Percentiles rank a stretch among this genome's conserved stretches.
These are phyloP conservation scores for Typhlichthys eigenmanni DNA, from an alignment of 2,797 vertebrate genomes.

Conservation along the genomic window DNA sequence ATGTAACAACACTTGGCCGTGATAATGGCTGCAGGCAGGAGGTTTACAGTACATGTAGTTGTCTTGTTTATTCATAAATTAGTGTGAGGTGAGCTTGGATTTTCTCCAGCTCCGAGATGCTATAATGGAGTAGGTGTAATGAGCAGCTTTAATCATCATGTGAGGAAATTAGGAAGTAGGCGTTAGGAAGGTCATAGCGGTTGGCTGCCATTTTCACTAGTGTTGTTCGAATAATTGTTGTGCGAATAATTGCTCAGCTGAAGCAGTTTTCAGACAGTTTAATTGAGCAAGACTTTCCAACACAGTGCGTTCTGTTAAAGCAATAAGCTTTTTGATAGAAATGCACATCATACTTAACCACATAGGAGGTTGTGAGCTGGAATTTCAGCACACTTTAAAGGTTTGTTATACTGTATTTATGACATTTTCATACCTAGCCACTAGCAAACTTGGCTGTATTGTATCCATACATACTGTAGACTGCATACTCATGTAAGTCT, in stretches of 20 bases:
- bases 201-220: neutral
- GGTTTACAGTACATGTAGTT: slow-evolving; percentile 37
- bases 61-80: slow-evolving; percentile 52
- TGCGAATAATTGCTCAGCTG: neutral
- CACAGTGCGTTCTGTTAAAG: too few relatives aligned
- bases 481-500: too few relatives aligned
- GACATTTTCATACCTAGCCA: too few relatives aligned
- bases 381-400: neutral
- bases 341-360: slow-evolving; percentile 4
- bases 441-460: neutral
- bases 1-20: slow-evolving; percentile 41
- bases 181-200: neutral
- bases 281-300: too few relatives aligned
- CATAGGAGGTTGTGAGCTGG: neutral
- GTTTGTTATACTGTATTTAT: neutral
- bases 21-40: slow-evolving; percentile 37
- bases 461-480: neutral
- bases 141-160: neutral
- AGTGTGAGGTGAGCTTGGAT: slow-evolving; percentile 4
- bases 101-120: slow-evolving; percentile 11
- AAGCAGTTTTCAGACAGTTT: neutral
- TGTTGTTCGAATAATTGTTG: neutral
- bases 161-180: neutral
- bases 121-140: slow-evolving; percentile 3
- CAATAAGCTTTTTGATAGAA: neutral